Base-by-base conservation (phyloP, 2,113 vertebrate genomes). In the Elephantulus edwardii region DNA sequence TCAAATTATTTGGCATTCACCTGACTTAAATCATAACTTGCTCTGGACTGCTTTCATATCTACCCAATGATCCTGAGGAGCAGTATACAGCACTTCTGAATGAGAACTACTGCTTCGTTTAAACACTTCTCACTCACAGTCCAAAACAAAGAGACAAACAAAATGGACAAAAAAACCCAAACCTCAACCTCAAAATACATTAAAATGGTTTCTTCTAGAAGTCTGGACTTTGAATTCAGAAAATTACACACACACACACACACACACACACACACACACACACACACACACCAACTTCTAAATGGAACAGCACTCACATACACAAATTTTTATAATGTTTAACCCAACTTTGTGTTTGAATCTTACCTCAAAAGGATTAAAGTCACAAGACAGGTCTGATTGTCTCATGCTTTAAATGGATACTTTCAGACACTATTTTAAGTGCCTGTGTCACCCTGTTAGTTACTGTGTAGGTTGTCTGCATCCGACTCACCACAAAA, bases 11-110 rank as follows among this genome's bases (percentile, higher is more conserved):
- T 91, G 92, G 77, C 84, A 89, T 75, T 93, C 88, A 72, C 79
- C 70, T 79, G 84, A 76, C 91, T n/a, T n/a, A n/a, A 93, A 96
- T 94, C 92, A 93, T 72, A 95, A 92, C 68, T 75, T 64, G 82
- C 50, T 46, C 1, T 78, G 83, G 92, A 89, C 92, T 88, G 82
- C 62, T 76, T 95, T 38, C 79, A 87, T 83, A 22, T 86, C 50
- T 92, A 10, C 33, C 5, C 92, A 95, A 74, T 1, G 52, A 56
- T 33, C n/a, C 60, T 84, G 66, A 1, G 28, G 76, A 70, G 90
- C 76, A 93, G 42, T 71, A 30, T 40, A 46, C 48, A 50, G 48
- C 14, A 14, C n/a, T 38, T 91, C 74, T 78, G 52, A 62, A n/a
- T 52, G 71, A 83, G 16, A 48, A 76, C 58, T 35, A 24, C 33